A percentile compares a stretch with the other conserved stretches of the same genome.
Evolutionary conservation across 2,113 vertebrate species (phyloP).

Genomic region (Mormoops blainvillei): DNA sequence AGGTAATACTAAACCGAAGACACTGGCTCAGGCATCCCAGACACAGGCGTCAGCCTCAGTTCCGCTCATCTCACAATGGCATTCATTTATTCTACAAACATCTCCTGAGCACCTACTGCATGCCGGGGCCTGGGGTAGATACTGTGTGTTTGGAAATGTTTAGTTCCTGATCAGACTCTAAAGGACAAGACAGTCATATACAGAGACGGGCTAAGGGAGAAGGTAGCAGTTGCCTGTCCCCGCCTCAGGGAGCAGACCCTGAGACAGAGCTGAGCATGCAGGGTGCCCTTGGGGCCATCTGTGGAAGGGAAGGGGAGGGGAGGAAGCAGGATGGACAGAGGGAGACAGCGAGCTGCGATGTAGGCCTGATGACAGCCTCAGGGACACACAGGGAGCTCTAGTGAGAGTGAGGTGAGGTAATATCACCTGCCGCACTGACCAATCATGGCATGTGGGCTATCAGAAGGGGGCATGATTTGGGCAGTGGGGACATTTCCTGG

Average conservation of each 20-base stretch:
- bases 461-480: background rate
- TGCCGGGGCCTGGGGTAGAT: background rate
- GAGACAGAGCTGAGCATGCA: background rate
- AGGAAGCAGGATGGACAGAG: background rate
- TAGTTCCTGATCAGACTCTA: background rate
- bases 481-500: background rate
- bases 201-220: background rate
- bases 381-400: too few species aligned
- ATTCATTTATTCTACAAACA: background rate
- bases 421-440: background rate
- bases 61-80: background rate
- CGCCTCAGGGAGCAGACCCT: background rate
- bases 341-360: background rate
- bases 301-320: background rate
- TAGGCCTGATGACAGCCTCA: background rate
- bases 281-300: background rate
- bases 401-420: background rate
- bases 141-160: background rate
- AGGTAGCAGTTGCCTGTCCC: accelerated
- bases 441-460: background rate
- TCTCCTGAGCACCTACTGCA: background rate
- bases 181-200: background rate
- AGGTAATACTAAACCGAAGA: background rate
- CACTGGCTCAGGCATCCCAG: accelerated
- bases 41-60: too few species aligned